Conservation (phyloP, 2,113 vertebrate genomes). For the Leucopternis melanops region DNA sequence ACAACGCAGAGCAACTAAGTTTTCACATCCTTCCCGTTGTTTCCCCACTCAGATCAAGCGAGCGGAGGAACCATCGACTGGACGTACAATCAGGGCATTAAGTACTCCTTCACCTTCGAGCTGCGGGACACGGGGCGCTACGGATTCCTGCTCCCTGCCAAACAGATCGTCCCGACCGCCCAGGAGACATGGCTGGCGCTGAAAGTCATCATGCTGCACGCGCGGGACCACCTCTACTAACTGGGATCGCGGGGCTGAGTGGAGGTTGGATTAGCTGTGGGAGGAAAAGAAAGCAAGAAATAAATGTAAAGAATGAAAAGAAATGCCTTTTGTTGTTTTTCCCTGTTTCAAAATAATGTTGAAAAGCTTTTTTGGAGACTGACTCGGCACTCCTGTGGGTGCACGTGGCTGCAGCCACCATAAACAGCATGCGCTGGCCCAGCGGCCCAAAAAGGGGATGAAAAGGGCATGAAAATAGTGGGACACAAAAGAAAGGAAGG, state of each 20-base stretch:
- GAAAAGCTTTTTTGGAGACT: not conserved
- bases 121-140: slow-evolving; percentile 86
- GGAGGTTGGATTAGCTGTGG: not conserved
- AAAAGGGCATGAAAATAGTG: not conserved
- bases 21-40: not conserved
- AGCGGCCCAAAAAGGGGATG: not conserved
- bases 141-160: slow-evolving; percentile 88
- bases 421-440: accelerated
- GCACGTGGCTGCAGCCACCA: accelerated
- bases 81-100: slow-evolving; percentile 88
- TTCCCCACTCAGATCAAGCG: slow-evolving; percentile 75
- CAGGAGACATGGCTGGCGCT: slow-evolving; percentile 88
- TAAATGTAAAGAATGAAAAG: not conserved
- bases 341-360: accelerated
- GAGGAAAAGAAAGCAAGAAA: not conserved
- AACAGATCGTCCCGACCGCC: slow-evolving; percentile 86
- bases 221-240: slow-evolving; percentile 76
- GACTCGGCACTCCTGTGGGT: accelerated
- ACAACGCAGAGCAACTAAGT: accelerated
- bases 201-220: slow-evolving; percentile 81
- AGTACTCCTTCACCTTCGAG: slow-evolving; percentile 93
- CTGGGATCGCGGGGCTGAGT: accelerated
- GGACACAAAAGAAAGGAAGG: not conserved
- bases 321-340: not conserved
- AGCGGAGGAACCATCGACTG: slow-evolving; percentile 87